A percentile compares a stretch with the other conserved stretches of the same genome.
Conservation (phyloP, 2,797 vertebrate species). For the Champsocephalus esox region DNA sequence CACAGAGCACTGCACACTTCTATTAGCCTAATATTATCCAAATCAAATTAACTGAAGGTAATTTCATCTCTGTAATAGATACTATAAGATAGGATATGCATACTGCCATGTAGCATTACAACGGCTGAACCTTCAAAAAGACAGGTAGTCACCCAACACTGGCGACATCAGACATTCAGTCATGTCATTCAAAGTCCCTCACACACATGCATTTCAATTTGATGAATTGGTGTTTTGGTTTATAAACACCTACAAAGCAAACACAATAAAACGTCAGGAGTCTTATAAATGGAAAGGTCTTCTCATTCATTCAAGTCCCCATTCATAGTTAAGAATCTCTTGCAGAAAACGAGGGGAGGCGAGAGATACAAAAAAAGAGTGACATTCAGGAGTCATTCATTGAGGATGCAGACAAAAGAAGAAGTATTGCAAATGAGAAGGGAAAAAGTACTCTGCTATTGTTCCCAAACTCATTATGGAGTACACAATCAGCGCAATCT, state of each 20-base stretch:
- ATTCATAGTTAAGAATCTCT: constrained; percentile 67
- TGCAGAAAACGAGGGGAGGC: constrained; percentile 30
- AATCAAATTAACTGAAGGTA: constrained; percentile 77
- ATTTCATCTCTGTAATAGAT: constrained; percentile 76
- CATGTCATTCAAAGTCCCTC: constrained; percentile 39
- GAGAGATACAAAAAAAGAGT: constrained; percentile 22
- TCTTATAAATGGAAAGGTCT: constrained; percentile 57
- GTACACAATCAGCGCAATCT: constrained; percentile 67
- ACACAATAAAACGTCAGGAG: constrained; percentile 42
- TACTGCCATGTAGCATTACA: constrained; percentile 56
- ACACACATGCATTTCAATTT: constrained; percentile 34
- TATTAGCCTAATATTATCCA: constrained; percentile 74
- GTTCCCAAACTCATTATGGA: constrained; percentile 67
- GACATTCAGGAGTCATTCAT: constrained; percentile 75
- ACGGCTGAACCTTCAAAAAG: constrained; percentile 29
- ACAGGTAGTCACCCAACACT: constrained; percentile 34
- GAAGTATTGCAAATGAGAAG: constrained; percentile 53
- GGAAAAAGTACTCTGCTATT: constrained; percentile 58
- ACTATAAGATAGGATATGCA: constrained; percentile 64
- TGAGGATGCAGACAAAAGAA: constrained; percentile 67
- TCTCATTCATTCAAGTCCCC: constrained; percentile 51
- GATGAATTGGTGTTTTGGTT: constrained; percentile 48
- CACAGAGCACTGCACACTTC: constrained; percentile 49
- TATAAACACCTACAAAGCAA: constrained; percentile 20
- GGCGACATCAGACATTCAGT: constrained; percentile 52